Conservation (phyloP, 2,113 vertebrate genomes). For the Enhydra lutris region DNA sequence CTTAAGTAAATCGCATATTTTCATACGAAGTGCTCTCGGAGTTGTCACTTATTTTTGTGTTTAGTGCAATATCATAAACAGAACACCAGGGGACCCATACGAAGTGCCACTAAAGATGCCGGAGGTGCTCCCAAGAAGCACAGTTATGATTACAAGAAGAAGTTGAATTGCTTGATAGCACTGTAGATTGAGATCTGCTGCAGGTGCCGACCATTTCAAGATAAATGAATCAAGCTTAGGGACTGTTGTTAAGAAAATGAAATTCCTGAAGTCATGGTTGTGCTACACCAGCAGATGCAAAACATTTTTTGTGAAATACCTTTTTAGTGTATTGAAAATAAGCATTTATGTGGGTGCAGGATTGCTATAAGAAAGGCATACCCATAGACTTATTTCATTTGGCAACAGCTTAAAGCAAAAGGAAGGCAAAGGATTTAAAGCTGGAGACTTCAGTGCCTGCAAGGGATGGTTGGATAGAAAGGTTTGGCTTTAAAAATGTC, state of each 20-base stretch:
- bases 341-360: neutral
- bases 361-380: neutral
- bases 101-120: neutral
- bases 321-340: neutral
- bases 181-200: neutral
- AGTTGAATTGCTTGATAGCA: neutral
- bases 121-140: neutral
- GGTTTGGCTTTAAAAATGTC: neutral
- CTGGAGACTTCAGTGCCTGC: neutral
- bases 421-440: neutral
- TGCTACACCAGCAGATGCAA: neutral
- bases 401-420: neutral
- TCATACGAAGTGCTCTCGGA: neutral
- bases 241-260: neutral
- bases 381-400: neutral
- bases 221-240: neutral
- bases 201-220: neutral
- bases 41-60: neutral
- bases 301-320: neutral
- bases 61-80: neutral
- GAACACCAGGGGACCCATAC: neutral
- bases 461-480: neutral
- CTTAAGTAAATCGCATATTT: neutral
- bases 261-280: neutral
- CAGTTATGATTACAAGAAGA: neutral